phyloP scores from a whole-genome alignment of 2,113 vertebrate species.

The Burhinus oedicnemus region DNA sequence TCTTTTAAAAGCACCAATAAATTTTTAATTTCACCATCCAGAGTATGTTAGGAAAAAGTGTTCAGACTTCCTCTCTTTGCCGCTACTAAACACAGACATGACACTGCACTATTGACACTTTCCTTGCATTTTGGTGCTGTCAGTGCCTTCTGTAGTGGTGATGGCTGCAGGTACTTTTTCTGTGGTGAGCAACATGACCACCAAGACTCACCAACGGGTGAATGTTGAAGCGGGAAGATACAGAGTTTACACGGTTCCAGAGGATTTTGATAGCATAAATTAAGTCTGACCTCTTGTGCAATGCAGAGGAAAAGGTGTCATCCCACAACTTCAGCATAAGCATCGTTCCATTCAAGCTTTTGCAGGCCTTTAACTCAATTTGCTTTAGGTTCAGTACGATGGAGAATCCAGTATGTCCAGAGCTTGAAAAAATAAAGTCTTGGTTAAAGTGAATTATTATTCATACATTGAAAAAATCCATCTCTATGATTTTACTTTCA shows the following conservation, averaged over 20 bases:
- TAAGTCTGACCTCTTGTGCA: background rate
- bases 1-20: background rate
- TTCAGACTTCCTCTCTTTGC: background rate
- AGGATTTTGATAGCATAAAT: background rate
- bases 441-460: background rate
- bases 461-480: background rate
- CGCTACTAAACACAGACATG: background rate
- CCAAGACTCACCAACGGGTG: background rate
- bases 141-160: background rate
- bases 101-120: background rate
- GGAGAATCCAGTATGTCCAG: background rate
- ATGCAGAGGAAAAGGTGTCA: background rate
- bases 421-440: background rate
- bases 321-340: background rate
- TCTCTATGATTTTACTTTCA: background rate
- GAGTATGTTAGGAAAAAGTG: background rate
- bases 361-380: background rate
- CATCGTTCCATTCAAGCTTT: background rate
- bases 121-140: background rate
- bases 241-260: background rate
- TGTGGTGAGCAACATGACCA: background rate
- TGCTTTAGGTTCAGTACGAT: background rate
- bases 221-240: background rate
- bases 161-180: background rate
- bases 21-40: background rate